Base-by-base conservation (phyloP, 2,888 invertebrate species). In the Barypeithes pellucidus region DNA sequence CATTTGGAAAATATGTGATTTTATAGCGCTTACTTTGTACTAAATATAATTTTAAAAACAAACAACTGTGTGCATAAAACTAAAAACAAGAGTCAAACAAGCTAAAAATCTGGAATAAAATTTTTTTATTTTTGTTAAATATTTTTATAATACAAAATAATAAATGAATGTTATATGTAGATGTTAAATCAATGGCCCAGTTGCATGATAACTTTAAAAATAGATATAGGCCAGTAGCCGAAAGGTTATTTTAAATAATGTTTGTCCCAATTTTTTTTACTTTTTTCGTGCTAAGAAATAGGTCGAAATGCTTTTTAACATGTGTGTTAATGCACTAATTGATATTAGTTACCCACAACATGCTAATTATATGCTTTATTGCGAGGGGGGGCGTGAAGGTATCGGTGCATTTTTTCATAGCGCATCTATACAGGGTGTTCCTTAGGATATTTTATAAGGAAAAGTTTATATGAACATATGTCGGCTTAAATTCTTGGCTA, bases 191-290 rank as follows among this genome's bases (percentile, higher is more conserved):
- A 43, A 16, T 16, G 16, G 16, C 4, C 16, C 14, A 3, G 43
- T 43, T 39, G 62, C 62, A 67, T 41, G 43, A 9, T 41, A 16
- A 36, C 39, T 54, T 72, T 73, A 73, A 73, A 73, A 69, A 73
- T 73, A 73, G 73, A 73, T 69, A 61, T 73, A 73, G 73, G 73
- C 69, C 73, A 73, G 59, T 69, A 69, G 65, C 73, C 65, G 68
- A 66, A 69, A 65, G 66, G 66, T 66, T 69, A 73, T 69, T 73
- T 73, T 69, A 73, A 73, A 73, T 73, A 41, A 16, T 29, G 57
- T 59, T 66, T 69, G 65, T 60, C 60, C 50, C 60, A 45, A 59
- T 59, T 69, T 69, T 69, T n/a, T 65, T 47, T 12, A 29, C 24
- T 50, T 73, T 67, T 67, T 63, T 57, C 36, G 18, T 29, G 57